Conservation (phyloP, 2,113 vertebrate genomes). For the Mesembrinibis cayennensis region DNA sequence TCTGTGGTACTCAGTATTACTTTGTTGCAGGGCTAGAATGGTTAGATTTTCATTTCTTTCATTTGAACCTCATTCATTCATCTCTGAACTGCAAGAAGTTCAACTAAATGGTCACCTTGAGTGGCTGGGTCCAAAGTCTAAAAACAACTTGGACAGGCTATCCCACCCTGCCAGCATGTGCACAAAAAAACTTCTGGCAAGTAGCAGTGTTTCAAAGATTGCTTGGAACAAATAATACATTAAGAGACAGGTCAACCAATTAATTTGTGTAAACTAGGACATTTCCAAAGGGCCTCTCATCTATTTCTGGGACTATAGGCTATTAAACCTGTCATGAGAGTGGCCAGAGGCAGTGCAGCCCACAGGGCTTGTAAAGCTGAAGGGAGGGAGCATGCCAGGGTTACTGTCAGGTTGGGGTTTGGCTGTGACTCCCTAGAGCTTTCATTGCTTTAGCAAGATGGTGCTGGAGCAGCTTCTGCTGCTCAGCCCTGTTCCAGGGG, state of each 20-base stretch:
- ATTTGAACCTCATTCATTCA: neutral
- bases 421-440: neutral
- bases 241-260: neutral
- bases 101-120: neutral
- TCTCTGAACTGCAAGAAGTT: neutral
- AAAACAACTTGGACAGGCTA: neutral
- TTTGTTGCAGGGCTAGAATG: neutral
- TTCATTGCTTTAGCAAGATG: neutral
- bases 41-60: neutral
- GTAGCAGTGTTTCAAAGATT: neutral
- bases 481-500: neutral
- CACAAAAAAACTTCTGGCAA: neutral
- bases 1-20: neutral
- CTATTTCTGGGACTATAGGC: neutral
- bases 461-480: neutral
- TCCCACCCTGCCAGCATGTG: neutral
- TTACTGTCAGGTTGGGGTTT: neutral
- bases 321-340: neutral
- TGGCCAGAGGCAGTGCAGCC: neutral
- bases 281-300: no score
- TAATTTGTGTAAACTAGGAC: neutral
- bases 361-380: neutral
- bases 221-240: neutral
- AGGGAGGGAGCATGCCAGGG: neutral
- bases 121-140: neutral